A percentile compares a stretch with the other conserved stretches of the same genome.
Evolutionary conservation across 2,113 vertebrate species (phyloP).

Genomic region (Clarias magur): DNA sequence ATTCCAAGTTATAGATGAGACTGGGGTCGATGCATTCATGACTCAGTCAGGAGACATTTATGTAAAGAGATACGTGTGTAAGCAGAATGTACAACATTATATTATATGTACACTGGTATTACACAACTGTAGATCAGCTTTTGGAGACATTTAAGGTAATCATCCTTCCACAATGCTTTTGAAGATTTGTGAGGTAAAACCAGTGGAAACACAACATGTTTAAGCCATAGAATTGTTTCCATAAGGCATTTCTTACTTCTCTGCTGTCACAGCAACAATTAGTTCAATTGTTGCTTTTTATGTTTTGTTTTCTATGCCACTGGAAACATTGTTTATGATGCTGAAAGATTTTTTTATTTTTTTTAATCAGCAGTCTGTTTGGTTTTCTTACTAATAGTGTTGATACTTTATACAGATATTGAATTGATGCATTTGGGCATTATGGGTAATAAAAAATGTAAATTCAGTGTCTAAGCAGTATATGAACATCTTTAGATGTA

Average conservation of each 20-base stretch:
- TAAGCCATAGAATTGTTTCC: background rate
- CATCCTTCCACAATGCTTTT: background rate
- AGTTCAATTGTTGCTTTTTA: background rate
- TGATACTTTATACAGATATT: background rate
- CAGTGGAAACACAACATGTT: background rate
- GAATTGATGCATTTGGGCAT: background rate
- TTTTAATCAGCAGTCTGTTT: background rate
- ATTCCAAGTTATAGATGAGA: slow-evolving; percentile 19
- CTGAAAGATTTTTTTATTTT: no score
- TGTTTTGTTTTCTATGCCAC: background rate
- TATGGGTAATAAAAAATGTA: background rate
- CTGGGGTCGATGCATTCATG: background rate
- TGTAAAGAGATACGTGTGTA: background rate
- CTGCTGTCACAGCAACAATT: background rate
- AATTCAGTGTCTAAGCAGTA: background rate
- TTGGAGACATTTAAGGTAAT: background rate
- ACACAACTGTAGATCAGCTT: background rate
- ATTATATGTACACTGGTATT: background rate
- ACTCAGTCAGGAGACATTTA: background rate
- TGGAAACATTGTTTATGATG: background rate
- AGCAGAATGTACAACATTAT: background rate
- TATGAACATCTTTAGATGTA: background rate
- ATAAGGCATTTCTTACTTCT: background rate
- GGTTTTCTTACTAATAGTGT: background rate
- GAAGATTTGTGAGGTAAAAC: background rate